These are phyloP conservation scores for Mustela erminea DNA, from an alignment of 2,797 vertebrate species.

Conservation along the genomic window DNA sequence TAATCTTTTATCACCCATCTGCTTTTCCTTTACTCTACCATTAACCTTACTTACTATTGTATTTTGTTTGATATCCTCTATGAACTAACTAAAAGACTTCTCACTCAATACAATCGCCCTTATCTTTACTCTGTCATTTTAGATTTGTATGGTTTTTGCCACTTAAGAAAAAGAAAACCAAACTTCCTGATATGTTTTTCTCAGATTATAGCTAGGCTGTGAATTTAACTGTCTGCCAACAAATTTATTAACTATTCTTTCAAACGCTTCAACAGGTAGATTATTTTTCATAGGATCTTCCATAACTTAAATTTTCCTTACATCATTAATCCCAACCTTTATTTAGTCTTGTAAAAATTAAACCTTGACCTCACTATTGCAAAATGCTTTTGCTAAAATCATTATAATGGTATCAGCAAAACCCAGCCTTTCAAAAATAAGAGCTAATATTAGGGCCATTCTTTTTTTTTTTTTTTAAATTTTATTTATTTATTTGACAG, in stretches of 20 bases:
- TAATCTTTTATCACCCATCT: neutral
- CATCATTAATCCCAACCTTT: neutral
- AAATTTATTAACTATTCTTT: neutral
- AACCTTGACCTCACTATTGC: neutral
- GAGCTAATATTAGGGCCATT: neutral
- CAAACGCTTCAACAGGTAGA: neutral
- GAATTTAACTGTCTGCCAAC: neutral
- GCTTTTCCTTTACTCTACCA: neutral
- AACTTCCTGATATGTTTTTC: neutral
- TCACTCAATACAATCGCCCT: neutral
- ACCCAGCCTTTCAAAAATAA: neutral
- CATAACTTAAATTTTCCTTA: constrained; percentile 36
- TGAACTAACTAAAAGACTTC: constrained; percentile 3
- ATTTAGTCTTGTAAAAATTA: constrained; percentile 46
- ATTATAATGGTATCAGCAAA: neutral
- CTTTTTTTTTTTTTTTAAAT: neutral
- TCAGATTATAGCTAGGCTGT: neutral
- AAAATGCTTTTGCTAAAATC: constrained; percentile 43
- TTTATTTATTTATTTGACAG: too few relatives aligned
- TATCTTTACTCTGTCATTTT: constrained; percentile 4
- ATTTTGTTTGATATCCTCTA: neutral
- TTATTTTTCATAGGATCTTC: constrained; percentile 6
- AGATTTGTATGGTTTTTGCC: neutral
- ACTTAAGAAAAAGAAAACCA: neutral
- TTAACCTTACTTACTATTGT: constrained; percentile 2